phyloP scores from a whole-genome alignment of 2,797 vertebrate species.

The Karalla daura region DNA sequence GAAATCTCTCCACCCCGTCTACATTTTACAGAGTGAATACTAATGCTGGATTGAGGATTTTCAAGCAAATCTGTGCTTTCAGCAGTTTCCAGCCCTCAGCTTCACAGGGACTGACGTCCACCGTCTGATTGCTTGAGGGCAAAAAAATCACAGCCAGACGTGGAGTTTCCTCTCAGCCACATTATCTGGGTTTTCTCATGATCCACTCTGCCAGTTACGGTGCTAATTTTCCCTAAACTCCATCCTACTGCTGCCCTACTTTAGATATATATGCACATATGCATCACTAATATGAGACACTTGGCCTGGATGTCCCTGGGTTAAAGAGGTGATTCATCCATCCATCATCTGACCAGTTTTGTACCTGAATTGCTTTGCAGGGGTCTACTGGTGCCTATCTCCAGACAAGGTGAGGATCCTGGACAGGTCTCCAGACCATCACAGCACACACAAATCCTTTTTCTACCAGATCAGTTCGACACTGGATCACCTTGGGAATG shows the following conservation, averaged over 20 bases:
- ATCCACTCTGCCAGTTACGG: not conserved
- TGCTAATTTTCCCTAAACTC: not conserved
- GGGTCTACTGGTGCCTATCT: too few relatives aligned
- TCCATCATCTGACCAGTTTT: too few relatives aligned
- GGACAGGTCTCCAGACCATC: too few relatives aligned
- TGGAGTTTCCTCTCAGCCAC: not conserved
- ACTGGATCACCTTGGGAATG: too few relatives aligned
- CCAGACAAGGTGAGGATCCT: too few relatives aligned
- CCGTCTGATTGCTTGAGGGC: constrained; percentile 7
- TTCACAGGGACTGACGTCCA: constrained; percentile 8
- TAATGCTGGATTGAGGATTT: not conserved
- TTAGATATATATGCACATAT: not conserved
- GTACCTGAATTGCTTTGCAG: too few relatives aligned
- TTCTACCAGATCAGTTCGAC: too few relatives aligned
- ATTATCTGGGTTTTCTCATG: constrained; percentile 24
- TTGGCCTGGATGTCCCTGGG: too few relatives aligned
- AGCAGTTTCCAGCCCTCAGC: not conserved
- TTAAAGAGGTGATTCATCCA: too few relatives aligned
- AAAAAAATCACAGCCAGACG: too few relatives aligned
- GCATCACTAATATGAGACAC: too few relatives aligned
- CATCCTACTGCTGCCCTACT: not conserved
- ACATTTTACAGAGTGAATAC: not conserved
- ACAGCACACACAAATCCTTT: too few relatives aligned
- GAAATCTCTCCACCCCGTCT: not conserved
- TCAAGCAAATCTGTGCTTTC: not conserved